Percentiles rank a stretch among this genome's conserved stretches.
Evolutionary conservation across 2,888 invertebrate species (phyloP).

Genomic region (Nymphalis urticae): DNA sequence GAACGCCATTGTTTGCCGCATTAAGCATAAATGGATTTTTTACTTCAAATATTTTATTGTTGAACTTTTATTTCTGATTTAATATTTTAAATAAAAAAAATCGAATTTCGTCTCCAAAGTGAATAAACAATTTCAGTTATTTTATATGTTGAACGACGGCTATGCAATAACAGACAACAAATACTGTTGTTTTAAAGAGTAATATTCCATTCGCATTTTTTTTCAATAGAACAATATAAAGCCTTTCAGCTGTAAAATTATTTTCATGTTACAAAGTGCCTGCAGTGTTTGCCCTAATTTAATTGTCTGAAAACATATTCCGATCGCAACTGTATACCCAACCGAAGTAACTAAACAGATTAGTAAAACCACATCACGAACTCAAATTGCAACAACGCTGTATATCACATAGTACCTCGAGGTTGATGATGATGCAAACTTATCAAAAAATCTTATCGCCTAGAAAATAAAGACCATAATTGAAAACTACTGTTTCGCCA

Average conservation of each 20-base stretch:
- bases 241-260: background rate
- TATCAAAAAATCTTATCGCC: conserved; percentile 14
- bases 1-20: conserved; percentile 43
- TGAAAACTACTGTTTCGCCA: background rate
- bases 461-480: conserved; percentile 30
- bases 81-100: no score
- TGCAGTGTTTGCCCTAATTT: conserved; percentile 29
- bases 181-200: background rate
- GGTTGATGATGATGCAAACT: background rate
- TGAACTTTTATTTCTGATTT: no score
- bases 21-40: conserved; percentile 30
- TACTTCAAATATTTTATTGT: background rate
- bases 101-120: background rate
- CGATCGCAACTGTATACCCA: conserved; percentile 27
- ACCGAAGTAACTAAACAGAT: conserved; percentile 38
- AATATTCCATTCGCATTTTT: background rate
- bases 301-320: conserved; percentile 36
- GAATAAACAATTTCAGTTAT: background rate
- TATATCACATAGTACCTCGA: conserved; percentile 13
- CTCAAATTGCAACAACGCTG: conserved; percentile 33
- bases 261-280: conserved; percentile 14
- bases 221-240: background rate
- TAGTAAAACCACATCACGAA: conserved; percentile 36
- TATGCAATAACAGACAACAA: background rate
- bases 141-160: background rate